Base-by-base conservation (phyloP, 23 tunicate species). In the Halocynthia aurantium region DNA sequence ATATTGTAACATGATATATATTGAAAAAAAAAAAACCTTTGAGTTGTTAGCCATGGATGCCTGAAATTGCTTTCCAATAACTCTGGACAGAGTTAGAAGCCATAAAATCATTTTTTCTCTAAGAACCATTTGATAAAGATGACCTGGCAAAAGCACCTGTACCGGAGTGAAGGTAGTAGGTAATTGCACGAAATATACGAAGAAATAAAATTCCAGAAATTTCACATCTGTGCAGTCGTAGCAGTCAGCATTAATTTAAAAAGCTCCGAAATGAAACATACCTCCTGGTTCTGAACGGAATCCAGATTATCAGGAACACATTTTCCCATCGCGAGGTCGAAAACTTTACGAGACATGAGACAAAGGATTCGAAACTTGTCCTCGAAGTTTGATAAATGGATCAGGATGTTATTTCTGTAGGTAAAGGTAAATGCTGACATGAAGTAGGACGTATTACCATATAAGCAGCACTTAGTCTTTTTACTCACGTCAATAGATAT, bases 281-380 rank as follows among this genome's bases (percentile, higher is more conserved):
- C 72, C 62, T 93, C 98, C 20, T 84, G 89, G 72, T 83, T 77
- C 72, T 93, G 93, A 5, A 84, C 78, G 2, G 98, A 93, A 55
- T 93, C 98, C 5, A 84, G 60, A 55, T 84, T 76, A 71, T 93
- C 98, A 6, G 94, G 84, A 51, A 87, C 31, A 67, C 94, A 87
- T 63, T 87, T 87, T 55, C 76, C 81, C 74, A 76, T 65, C 51
- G 98, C 98, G 51, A 93, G 72, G 61, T 76, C 82, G 67, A 72
- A 93, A 8, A 87, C 81, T 80, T 93, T 93, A 18, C 89, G 70
- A 15, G 85, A 70, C 94, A 93, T 83, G 9, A 83, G 57, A 63
- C 86, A 87, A 22, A 93, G 50, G 18, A 87, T 50, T 8, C 89
- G 81, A 81, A 93, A 87, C 67, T 93, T 93, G 15, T 93, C 98